Percentiles rank a stretch among this genome's conserved stretches.
Evolutionary conservation across 2,797 vertebrate species (phyloP).

Genomic region (Xiphorhynchus erythropygius): DNA sequence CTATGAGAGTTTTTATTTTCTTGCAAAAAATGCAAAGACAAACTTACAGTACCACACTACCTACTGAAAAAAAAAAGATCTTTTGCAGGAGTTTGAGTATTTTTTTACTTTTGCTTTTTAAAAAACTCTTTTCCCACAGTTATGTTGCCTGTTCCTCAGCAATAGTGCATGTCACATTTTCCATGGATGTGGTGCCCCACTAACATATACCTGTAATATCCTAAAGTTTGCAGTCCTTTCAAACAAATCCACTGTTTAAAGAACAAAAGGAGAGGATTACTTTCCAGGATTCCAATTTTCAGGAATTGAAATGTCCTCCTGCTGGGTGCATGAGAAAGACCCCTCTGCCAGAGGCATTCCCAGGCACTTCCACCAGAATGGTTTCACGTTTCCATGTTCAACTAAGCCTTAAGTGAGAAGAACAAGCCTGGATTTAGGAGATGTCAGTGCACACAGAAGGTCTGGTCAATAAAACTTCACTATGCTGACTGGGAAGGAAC

Average conservation of each 20-base stretch:
- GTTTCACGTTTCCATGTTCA: not conserved
- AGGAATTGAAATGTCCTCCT: not conserved
- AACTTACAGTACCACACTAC: not conserved
- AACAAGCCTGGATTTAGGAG: not conserved
- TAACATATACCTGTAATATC: not conserved
- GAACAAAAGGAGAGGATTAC: not conserved
- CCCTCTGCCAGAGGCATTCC: not conserved
- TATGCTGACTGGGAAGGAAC: not conserved
- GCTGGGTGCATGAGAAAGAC: not conserved
- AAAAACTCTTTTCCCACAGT: not conserved
- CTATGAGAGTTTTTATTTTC: not conserved
- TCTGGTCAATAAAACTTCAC: not conserved
- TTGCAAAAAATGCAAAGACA: not conserved
- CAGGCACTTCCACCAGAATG: not conserved
- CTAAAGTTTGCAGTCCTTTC: not conserved
- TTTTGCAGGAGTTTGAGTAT: not conserved
- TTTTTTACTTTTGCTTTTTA: not conserved
- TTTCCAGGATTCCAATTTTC: not conserved
- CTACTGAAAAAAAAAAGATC: not conserved
- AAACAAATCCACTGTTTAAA: not conserved
- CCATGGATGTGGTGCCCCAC: not conserved
- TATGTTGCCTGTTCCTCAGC: not conserved
- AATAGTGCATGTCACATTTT: not conserved
- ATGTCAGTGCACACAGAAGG: not conserved
- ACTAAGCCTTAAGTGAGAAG: not conserved